These are phyloP conservation scores for Fratercula arctica DNA, from an alignment of 2,797 vertebrate genomes.

Conservation along the genomic window DNA sequence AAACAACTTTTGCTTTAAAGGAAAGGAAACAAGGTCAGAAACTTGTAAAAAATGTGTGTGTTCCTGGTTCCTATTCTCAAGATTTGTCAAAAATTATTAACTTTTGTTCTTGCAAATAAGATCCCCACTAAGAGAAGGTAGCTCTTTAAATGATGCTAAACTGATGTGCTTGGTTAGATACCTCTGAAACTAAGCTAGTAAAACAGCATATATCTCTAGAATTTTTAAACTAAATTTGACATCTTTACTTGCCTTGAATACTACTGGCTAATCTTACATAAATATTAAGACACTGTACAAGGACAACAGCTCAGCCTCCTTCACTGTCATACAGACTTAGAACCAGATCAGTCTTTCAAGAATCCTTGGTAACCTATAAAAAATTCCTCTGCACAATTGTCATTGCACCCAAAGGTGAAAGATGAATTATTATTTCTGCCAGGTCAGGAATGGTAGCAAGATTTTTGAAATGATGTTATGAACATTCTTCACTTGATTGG, in stretches of 20 bases:
- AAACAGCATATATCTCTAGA: not conserved
- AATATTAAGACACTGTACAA: not conserved
- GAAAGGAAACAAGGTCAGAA: not conserved
- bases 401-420: constrained; percentile 46
- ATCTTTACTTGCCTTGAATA: not conserved
- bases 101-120: not conserved
- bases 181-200: not conserved
- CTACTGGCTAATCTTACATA: not conserved
- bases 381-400: constrained; percentile 32
- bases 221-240: not conserved
- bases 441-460: not conserved
- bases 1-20: not conserved
- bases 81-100: not conserved
- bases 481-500: constrained; percentile 44
- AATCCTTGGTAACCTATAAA: constrained; percentile 33
- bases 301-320: not conserved
- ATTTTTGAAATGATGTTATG: constrained; percentile 27
- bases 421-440: constrained; percentile 46
- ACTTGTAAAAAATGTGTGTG: not conserved
- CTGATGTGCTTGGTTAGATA: not conserved
- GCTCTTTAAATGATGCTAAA: not conserved
- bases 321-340: not conserved
- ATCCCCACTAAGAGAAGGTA: not conserved
- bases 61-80: not conserved
- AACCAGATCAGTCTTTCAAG: constrained; percentile 38